Evolutionary conservation across 2,888 invertebrate species (phyloP).

Genomic region (Eumerus sabulonum): DNA sequence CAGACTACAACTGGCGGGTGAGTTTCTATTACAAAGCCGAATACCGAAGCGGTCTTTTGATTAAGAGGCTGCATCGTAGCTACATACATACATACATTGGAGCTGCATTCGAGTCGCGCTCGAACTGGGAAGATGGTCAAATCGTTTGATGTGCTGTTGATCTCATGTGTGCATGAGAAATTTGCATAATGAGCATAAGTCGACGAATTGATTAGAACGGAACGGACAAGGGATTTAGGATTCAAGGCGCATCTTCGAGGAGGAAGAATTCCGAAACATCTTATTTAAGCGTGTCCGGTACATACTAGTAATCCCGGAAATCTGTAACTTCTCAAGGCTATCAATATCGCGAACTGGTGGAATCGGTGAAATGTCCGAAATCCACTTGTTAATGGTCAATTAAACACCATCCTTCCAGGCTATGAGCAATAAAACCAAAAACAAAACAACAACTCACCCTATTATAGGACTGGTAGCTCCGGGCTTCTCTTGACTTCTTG

Average conservation of each 20-base stretch:
- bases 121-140: constrained; percentile 55
- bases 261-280: too few species aligned
- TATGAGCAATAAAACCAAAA: too few species aligned
- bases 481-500: constrained; percentile 81
- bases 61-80: constrained; percentile 51
- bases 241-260: not conserved
- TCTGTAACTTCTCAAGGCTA: too few species aligned
- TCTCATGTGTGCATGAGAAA: constrained; percentile 56
- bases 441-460: constrained; percentile 74
- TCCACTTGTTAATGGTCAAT: constrained; percentile 30
- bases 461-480: constrained; percentile 78
- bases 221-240: too few species aligned
- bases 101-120: constrained; percentile 9
- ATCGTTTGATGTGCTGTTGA: constrained; percentile 8
- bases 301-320: too few species aligned
- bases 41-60: constrained; percentile 56
- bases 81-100: not conserved
- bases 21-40: constrained; percentile 52
- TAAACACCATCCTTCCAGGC: constrained; percentile 33
- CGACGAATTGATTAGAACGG: constrained; percentile 62
- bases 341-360: too few species aligned
- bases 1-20: constrained; percentile 20
- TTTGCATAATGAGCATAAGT: constrained; percentile 66
- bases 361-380: too few species aligned
- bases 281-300: too few species aligned